A percentile compares a stretch with the other conserved stretches of the same genome.
phyloP scores from a whole-genome alignment of 1,140 invertebrate species.

The Carposina sasakii region DNA sequence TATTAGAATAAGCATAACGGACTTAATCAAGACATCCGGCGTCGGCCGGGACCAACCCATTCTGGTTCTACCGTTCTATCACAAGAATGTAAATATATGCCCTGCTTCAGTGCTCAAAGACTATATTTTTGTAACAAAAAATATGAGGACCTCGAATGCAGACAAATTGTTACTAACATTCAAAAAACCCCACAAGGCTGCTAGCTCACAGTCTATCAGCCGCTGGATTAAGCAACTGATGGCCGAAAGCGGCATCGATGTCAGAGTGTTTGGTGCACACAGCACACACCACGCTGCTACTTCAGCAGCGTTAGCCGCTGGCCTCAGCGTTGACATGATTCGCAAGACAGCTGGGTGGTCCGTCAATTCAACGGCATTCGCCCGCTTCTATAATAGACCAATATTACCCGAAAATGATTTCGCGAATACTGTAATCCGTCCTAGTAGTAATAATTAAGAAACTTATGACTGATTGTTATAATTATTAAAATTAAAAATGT shows the following conservation, averaged over 20 bases:
- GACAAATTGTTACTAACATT: slow-evolving; percentile 4
- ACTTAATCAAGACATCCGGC: slow-evolving; percentile 17
- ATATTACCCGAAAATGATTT: not conserved
- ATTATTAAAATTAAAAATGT: not conserved
- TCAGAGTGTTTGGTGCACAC: slow-evolving; percentile 24
- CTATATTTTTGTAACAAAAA: slow-evolving; percentile 12
- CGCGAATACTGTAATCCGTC: not conserved
- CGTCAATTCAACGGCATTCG: slow-evolving; percentile 17
- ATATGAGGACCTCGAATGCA: not conserved
- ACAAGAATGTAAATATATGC: slow-evolving; percentile 9
- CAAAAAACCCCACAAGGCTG: slow-evolving; percentile 9
- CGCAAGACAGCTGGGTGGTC: slow-evolving; percentile 26
- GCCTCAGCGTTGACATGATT: slow-evolving; percentile 17
- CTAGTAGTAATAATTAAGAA: not conserved
- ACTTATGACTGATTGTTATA: not conserved
- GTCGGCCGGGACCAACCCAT: slow-evolving; percentile 13
- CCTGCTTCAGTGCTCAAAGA: slow-evolving; percentile 9
- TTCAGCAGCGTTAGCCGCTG: slow-evolving; percentile 17
- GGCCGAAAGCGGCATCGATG: slow-evolving; percentile 20
- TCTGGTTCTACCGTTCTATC: slow-evolving; percentile 11
- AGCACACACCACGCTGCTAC: slow-evolving; percentile 28
- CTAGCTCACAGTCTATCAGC: slow-evolving; percentile 2
- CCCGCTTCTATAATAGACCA: slow-evolving; percentile 23
- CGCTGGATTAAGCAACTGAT: slow-evolving; percentile 18
- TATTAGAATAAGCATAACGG: slow-evolving; percentile 9